phyloP scores from a whole-genome alignment of 2,797 vertebrate species.

The Odontamblyopus lacepedii region DNA sequence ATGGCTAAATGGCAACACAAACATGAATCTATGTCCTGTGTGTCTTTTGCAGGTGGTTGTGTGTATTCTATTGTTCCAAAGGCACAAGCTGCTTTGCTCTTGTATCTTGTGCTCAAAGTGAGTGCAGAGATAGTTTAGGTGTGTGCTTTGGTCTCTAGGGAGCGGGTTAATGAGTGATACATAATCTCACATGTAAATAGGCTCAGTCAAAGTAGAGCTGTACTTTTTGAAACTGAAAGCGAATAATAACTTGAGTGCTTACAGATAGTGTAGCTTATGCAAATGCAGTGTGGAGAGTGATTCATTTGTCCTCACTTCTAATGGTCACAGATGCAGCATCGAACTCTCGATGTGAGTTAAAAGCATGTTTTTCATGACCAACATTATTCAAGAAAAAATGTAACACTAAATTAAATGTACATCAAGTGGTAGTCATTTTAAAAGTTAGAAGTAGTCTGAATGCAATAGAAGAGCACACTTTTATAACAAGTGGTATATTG shows the following conservation, averaged over 20 bases:
- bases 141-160: constrained; percentile 10
- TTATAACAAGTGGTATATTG: background rate
- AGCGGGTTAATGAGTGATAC: constrained; percentile 15
- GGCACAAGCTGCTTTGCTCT: constrained; percentile 58
- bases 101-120: constrained; percentile 35
- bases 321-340: constrained; percentile 37
- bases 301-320: constrained; percentile 40
- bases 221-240: constrained; percentile 28
- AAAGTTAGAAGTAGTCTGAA: too few species aligned
- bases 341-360: constrained; percentile 3
- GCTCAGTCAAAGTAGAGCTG: constrained; percentile 16
- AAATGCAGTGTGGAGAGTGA: constrained; percentile 54
- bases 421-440: too few species aligned
- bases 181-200: background rate
- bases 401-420: too few species aligned
- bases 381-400: too few species aligned
- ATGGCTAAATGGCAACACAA: constrained; percentile 16
- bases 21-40: constrained; percentile 17
- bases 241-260: constrained; percentile 39
- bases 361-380: constrained; percentile 8
- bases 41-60: constrained; percentile 38
- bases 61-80: constrained; percentile 47
- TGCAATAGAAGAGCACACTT: background rate
- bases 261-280: constrained; percentile 35
- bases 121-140: constrained; percentile 24